phyloP scores from a whole-genome alignment of 1,140 invertebrate species.

The Leptonema lineaticorne region DNA sequence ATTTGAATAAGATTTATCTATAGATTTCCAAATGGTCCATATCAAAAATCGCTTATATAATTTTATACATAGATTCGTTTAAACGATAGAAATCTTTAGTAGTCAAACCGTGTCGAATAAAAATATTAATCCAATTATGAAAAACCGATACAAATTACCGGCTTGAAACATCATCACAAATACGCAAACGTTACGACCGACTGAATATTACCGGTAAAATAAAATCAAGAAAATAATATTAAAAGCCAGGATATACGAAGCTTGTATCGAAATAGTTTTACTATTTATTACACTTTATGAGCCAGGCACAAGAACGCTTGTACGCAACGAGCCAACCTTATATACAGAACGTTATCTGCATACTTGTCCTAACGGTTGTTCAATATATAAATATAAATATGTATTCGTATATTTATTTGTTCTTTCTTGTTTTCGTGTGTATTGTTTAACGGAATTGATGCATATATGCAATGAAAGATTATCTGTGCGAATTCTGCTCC shows the following conservation, averaged over 20 bases:
- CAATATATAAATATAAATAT: slow-evolving; percentile 35
- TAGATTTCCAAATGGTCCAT: too few relatives aligned
- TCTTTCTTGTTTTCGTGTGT: background rate
- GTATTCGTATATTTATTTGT: background rate
- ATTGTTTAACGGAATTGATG: slow-evolving; percentile 1
- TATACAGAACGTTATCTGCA: slow-evolving; percentile 25
- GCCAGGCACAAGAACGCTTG: slow-evolving; percentile 19
- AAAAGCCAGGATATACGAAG: background rate
- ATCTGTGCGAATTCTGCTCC: background rate
- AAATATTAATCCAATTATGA: background rate
- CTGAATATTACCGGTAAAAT: background rate
- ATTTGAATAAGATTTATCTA: too few relatives aligned
- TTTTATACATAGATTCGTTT: too few relatives aligned
- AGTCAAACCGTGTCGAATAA: too few relatives aligned
- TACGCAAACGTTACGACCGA: background rate
- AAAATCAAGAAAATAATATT: background rate
- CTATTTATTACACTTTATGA: slow-evolving; percentile 30
- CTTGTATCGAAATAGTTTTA: slow-evolving; percentile 26
- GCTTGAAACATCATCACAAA: background rate
- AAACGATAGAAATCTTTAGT: too few relatives aligned
- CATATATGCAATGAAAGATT: slow-evolving; percentile 10
- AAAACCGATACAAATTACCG: background rate
- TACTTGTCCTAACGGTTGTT: slow-evolving; percentile 41
- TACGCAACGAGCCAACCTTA: slow-evolving; percentile 25
- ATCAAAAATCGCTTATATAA: too few relatives aligned